Evolutionary conservation across 2,888 invertebrate genomes (phyloP), one percentile per base, ranked within the genome.

Genomic region (Hypena proboscidalis): DNA sequence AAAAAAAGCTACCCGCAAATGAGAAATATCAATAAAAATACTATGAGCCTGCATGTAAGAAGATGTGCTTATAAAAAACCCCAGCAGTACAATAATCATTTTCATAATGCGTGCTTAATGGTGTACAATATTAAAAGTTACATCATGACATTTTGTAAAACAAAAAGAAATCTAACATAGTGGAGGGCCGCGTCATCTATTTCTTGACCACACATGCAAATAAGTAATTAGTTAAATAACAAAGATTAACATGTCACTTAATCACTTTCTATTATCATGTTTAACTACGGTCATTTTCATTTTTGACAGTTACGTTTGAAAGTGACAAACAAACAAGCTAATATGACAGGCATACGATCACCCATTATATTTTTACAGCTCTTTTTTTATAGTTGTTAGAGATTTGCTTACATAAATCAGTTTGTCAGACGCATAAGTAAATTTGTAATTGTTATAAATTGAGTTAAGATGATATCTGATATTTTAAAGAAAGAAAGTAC

Each of bases 251-350:
- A 48, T 51, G 47, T 54, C 51, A 61, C 37, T n/a, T 55, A 57
- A 58, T 50, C 31, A 70, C 74, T 75, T 74, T 76, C 73, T 54
- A 69, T 55, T 57, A 63, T 66, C 59, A 55, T 43, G 45, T 58
- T 54, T 48, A n/a, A n/a, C n/a, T n/a, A 44, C 43, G 49, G 63
- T 61, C 57, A 52, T 66, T 73, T 77, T 60, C 63, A 40, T 61
- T 65, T 70, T 50, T 67, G 70, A 70, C 70, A 66, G 64, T 47
- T 59, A 64, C 44, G 58, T 65, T 67, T 58, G 69, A 76, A 76
- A 74, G 74, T 69, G 74, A 76, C 73, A 70, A 69, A 54, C 56
- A 60, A 48, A 48, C 57, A 48, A 58, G 47, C 49, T 61, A 65
- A 67, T 64, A 58, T 59, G 70, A 67, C 68, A 65, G 58, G 25